Evolutionary conservation across 2,888 invertebrate species (phyloP).

Genomic region (Theodoxus fluviatilis): DNA sequence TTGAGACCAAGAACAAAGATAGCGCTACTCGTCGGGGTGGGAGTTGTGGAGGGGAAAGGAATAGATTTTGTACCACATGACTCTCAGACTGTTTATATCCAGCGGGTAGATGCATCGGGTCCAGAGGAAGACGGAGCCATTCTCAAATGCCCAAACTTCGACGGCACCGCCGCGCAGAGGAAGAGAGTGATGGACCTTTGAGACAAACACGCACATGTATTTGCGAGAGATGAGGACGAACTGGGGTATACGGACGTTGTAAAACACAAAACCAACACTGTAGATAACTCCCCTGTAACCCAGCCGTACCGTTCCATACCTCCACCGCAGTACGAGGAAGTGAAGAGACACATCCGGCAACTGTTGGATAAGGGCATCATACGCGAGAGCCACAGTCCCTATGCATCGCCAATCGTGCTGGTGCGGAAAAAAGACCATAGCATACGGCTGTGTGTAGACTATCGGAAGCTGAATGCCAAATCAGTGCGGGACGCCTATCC

Average conservation of each 20-base stretch:
- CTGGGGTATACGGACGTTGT: not conserved
- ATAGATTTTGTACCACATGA: too few relatives aligned
- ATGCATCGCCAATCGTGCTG: conserved; percentile 17
- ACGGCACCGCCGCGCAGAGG: not conserved
- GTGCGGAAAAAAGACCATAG: conserved; percentile 8
- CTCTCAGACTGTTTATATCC: too few relatives aligned
- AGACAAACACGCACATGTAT: not conserved
- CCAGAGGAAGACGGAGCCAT: too few relatives aligned
- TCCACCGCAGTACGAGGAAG: not conserved
- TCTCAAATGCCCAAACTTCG: too few relatives aligned
- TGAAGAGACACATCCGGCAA: not conserved
- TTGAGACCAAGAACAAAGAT: too few relatives aligned
- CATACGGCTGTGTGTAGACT: not conserved
- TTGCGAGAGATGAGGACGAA: not conserved
- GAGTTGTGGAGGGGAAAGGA: too few relatives aligned
- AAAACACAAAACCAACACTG: not conserved
- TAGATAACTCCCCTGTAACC: not conserved
- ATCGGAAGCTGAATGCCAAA: not conserved
- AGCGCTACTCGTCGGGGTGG: too few relatives aligned
- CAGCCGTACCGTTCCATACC: not conserved
- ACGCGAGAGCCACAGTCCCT: not conserved
- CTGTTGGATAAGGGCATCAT: not conserved
- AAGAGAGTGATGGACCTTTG: not conserved
- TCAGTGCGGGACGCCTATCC: conserved; percentile 13
- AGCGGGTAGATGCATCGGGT: too few relatives aligned